Conservation (phyloP, 2,113 vertebrate genomes). For the Phylloscopus whistleri region DNA sequence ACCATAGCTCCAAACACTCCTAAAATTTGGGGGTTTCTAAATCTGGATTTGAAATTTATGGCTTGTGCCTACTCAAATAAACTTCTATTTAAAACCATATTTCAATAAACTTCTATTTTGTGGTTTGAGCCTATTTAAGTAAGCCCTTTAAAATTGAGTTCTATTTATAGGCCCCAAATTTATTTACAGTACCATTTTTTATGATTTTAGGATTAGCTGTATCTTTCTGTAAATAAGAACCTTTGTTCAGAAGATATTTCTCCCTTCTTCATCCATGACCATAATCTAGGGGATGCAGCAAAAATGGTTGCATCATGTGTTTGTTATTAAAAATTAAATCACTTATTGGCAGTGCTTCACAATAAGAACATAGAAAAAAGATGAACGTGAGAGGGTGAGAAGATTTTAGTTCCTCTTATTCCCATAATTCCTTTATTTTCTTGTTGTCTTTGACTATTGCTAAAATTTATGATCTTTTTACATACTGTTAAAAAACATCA, state of each 20-base stretch:
- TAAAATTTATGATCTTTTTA: neutral
- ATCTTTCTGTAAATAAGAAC: conserved; percentile 22
- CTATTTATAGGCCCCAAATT: conserved; percentile 53
- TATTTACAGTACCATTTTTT: conserved; percentile 50
- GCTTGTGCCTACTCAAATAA: conserved; percentile 44
- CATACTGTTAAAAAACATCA: neutral
- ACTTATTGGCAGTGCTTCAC: neutral
- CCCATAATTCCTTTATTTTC: neutral
- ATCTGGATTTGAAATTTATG: conserved; percentile 33
- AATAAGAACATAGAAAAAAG: neutral
- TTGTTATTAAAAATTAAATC: conserved; percentile 48
- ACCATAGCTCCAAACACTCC: neutral
- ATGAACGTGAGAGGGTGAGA: neutral
- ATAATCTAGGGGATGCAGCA: conserved; percentile 12
- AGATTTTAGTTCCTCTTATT: neutral
- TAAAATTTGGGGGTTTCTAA: conserved; percentile 49
- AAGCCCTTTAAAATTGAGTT: conserved; percentile 52
- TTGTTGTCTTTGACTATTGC: neutral
- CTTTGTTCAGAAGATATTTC: conserved; percentile 3
- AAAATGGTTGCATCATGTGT: neutral
- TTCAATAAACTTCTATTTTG: conserved; percentile 58
- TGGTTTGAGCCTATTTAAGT: conserved; percentile 48
- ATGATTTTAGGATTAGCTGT: conserved; percentile 26
- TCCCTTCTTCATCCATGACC: conserved; percentile 7
- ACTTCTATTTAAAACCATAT: conserved; percentile 47